Evolutionary conservation across 2,797 vertebrate genomes (phyloP).

Genomic region (Poecile montanus): DNA sequence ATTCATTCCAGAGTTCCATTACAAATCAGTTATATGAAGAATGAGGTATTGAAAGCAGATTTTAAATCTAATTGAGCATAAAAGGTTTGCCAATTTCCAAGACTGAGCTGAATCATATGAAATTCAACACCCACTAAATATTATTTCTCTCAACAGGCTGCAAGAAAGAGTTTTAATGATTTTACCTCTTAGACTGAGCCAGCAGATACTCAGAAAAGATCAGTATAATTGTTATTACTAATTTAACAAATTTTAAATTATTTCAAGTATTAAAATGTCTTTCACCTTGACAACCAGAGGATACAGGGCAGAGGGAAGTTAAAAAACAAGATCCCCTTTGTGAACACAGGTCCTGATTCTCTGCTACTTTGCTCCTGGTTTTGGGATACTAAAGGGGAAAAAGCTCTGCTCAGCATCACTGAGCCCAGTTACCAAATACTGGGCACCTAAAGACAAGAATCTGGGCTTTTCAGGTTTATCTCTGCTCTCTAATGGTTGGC

Average conservation of each 20-base stretch:
- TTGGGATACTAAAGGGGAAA: background rate
- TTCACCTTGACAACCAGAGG: background rate
- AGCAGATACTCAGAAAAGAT: constrained; percentile 31
- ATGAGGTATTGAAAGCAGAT: constrained; percentile 39
- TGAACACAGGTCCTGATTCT: background rate
- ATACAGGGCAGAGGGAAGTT: background rate
- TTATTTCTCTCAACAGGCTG: constrained; percentile 51
- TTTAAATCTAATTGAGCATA: constrained; percentile 35
- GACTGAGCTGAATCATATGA: constrained; percentile 41
- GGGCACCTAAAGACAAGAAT: background rate
- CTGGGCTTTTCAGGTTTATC: background rate
- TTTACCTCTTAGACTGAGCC: constrained; percentile 10
- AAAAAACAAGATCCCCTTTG: background rate
- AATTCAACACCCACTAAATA: constrained; percentile 63
- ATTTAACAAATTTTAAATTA: constrained; percentile 42
- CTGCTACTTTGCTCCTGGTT: background rate
- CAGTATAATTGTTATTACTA: constrained; percentile 21
- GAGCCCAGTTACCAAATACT: background rate
- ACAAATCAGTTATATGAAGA: constrained; percentile 18
- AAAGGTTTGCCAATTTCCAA: constrained; percentile 43
- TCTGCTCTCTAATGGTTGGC: background rate
- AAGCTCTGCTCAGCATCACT: background rate
- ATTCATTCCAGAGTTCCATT: background rate
- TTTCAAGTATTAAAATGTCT: constrained; percentile 17
- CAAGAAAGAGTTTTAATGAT: constrained; percentile 41